A percentile compares a stretch with the other conserved stretches of the same genome.
Evolutionary conservation across 2,113 vertebrate species (phyloP).

Genomic region (Aplodontia rufa): DNA sequence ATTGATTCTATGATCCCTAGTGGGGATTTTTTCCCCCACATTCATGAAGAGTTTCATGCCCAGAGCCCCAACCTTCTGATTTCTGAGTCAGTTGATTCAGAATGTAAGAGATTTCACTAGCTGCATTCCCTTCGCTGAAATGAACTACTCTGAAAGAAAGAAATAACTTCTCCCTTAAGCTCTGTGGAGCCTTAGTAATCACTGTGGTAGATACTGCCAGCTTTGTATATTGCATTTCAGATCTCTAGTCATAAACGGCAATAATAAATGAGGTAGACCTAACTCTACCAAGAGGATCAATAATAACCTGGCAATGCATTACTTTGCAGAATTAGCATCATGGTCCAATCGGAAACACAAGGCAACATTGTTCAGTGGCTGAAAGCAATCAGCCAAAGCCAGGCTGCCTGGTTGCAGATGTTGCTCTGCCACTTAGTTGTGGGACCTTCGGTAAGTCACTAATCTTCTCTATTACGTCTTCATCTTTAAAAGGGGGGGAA

Average conservation of each 20-base stretch:
- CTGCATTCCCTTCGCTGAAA: not conserved
- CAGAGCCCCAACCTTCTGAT: not conserved
- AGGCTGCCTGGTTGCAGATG: not conserved
- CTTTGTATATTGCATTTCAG: constrained; percentile 21
- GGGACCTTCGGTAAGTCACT: not conserved
- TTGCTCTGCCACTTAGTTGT: not conserved
- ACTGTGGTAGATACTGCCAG: not conserved
- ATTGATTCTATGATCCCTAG: not conserved
- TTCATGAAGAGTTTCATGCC: not conserved
- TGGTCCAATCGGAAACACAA: too few relatives aligned
- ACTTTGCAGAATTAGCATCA: not conserved
- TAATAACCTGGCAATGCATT: not conserved
- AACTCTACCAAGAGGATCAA: not conserved
- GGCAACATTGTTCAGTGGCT: not conserved
- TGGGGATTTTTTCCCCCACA: too few relatives aligned
- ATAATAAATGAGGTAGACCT: not conserved
- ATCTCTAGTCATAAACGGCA: not conserved
- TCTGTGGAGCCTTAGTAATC: not conserved
- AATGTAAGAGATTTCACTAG: not conserved
- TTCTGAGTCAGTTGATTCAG: not conserved
- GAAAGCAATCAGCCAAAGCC: not conserved
- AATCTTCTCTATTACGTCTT: not conserved
- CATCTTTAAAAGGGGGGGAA: not conserved
- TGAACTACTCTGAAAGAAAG: not conserved
- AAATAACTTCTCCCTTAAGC: not conserved